These are phyloP conservation scores for Perodicticus potto DNA, from an alignment of 2,797 vertebrate species.

Conservation along the genomic window DNA sequence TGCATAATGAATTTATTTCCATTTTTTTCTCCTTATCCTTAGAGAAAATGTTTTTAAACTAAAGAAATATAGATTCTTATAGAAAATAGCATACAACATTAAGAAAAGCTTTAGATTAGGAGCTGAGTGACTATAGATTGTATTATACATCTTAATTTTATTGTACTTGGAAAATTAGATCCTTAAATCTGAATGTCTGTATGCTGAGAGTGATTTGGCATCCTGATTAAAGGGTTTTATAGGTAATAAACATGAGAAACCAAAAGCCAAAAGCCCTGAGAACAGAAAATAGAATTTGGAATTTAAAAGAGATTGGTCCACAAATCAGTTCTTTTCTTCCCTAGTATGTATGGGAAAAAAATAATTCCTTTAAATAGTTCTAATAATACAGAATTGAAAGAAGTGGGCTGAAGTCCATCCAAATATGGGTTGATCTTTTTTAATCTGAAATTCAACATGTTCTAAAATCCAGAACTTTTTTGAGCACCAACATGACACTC, in stretches of 20 bases:
- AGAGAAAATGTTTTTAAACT: slow-evolving; percentile 49
- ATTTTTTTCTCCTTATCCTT: slow-evolving; percentile 7
- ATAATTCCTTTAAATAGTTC: not conserved
- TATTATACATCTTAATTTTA: not conserved
- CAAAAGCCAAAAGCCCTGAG: not conserved
- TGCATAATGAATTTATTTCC: not conserved
- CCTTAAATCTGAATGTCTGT: slow-evolving; percentile 7
- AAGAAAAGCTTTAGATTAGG: not conserved
- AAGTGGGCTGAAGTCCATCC: not conserved
- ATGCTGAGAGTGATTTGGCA: not conserved
- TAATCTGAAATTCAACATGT: not conserved
- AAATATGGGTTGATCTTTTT: not conserved
- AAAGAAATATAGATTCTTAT: not conserved
- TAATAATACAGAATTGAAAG: not conserved
- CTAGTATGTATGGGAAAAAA: not conserved
- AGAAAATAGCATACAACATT: not conserved
- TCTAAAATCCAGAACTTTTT: not conserved
- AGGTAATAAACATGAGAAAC: not conserved
- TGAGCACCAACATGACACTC: not conserved
- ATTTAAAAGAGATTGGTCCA: slow-evolving; percentile 22
- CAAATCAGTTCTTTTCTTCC: not conserved
- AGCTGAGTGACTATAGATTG: not conserved
- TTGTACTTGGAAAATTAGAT: slow-evolving; percentile 34
- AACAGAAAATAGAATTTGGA: slow-evolving; percentile 39
- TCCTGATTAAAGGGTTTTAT: not conserved